Evolutionary conservation across 2,113 vertebrate species (phyloP).

Genomic region (Mobula birostris): DNA sequence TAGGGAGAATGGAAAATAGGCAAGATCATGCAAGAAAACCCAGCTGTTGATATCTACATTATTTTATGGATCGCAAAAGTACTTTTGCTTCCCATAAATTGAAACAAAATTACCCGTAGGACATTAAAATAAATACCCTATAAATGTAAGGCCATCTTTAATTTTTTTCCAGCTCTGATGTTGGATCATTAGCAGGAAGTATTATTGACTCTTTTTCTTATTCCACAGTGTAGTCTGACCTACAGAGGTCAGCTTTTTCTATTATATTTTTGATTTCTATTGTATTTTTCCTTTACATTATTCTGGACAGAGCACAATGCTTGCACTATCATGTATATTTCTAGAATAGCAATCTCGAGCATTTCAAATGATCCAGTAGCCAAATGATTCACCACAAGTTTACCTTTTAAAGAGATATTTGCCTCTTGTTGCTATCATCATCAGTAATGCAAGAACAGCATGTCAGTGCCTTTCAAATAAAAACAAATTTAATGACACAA

Average conservation of each 20-base stretch:
- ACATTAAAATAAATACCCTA: too few species aligned
- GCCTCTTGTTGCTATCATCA: background rate
- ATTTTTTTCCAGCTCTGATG: too few species aligned
- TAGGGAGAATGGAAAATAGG: background rate
- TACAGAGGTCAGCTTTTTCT: too few species aligned
- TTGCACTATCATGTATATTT: background rate
- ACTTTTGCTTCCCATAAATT: background rate
- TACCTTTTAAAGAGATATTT: too few species aligned
- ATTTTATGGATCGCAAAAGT: background rate
- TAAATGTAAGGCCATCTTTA: too few species aligned
- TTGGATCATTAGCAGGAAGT: too few species aligned
- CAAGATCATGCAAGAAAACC: background rate
- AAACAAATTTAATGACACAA: too few species aligned
- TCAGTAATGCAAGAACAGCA: background rate
- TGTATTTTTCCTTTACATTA: too few species aligned
- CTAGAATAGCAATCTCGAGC: background rate
- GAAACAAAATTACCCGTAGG: background rate
- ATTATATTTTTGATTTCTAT: too few species aligned
- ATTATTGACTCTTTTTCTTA: too few species aligned
- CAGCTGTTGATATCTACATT: background rate
- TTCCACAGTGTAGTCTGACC: too few species aligned
- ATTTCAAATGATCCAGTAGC: background rate
- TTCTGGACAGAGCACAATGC: background rate
- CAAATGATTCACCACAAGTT: background rate
- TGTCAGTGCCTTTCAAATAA: background rate